Percentiles rank a stretch among this genome's conserved stretches.
Conservation (phyloP, 2,113 vertebrate genomes). For the Rhabdomys dilectus region DNA sequence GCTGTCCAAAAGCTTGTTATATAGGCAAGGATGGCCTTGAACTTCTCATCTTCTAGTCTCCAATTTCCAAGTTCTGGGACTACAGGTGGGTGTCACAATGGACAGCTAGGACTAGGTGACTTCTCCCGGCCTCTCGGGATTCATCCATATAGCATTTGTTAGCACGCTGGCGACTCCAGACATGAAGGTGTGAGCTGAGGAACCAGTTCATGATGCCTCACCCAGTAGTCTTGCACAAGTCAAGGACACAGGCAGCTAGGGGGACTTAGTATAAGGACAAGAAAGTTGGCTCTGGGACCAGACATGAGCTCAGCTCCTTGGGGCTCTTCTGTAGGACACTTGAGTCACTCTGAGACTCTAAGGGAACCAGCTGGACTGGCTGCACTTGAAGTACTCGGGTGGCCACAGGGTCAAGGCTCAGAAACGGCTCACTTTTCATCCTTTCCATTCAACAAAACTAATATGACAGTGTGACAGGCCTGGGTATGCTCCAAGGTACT, state of each 20-base stretch:
- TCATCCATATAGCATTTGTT: neutral
- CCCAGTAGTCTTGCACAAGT: too few relatives aligned
- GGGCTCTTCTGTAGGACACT: neutral
- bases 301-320: neutral
- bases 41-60: neutral
- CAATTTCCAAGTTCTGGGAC: neutral
- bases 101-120: neutral
- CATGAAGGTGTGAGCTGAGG: neutral
- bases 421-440: neutral
- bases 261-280: neutral
- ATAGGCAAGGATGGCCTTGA: neutral
- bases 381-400: neutral
- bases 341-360: neutral
- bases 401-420: neutral
- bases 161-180: neutral
- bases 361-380: neutral
- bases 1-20: neutral
- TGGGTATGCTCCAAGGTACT: neutral
- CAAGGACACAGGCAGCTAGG: neutral
- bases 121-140: neutral
- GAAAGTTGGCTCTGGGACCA: neutral
- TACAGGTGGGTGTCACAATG: neutral
- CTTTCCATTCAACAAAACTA: neutral
- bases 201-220: neutral
- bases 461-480: neutral